A percentile compares a stretch with the other conserved stretches of the same genome.
These are phyloP conservation scores for Carposina sasakii DNA, from an alignment of 1,140 invertebrate genomes.

Conservation along the genomic window DNA sequence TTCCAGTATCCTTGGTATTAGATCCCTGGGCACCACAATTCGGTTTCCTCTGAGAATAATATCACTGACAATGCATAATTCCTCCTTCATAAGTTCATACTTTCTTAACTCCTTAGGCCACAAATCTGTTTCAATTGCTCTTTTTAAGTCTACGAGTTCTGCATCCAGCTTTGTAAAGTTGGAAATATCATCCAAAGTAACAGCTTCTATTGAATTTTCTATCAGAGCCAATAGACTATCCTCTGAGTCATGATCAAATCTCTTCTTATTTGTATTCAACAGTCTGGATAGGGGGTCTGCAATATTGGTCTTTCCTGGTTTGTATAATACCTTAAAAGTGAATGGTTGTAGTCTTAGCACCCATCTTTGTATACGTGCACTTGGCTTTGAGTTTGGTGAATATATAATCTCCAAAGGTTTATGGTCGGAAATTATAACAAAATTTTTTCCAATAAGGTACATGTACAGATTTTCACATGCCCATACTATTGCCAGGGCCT, in stretches of 20 bases:
- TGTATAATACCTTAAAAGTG: constrained; percentile 5
- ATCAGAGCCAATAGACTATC: not conserved
- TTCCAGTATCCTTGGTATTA: constrained; percentile 23
- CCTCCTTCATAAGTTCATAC: constrained; percentile 6
- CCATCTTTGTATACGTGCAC: constrained; percentile 5
- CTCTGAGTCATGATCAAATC: not conserved
- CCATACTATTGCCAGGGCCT: constrained; percentile 3
- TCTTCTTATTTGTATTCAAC: not conserved
- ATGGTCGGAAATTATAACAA: constrained; percentile 5
- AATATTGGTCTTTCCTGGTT: constrained; percentile 7
- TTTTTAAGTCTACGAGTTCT: not conserved
- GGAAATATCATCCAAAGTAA: not conserved
- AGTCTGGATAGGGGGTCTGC: not conserved
- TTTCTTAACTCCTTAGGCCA: not conserved
- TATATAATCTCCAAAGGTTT: constrained; percentile 7
- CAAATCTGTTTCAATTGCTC: not conserved
- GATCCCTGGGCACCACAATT: constrained; percentile 22
- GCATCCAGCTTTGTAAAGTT: not conserved
- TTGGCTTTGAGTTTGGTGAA: constrained; percentile 1
- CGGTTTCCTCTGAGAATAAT: constrained; percentile 17
- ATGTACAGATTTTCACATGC: constrained; percentile 7
- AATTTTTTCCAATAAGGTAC: constrained; percentile 3
- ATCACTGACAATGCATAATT: not conserved
- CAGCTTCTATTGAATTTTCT: not conserved
- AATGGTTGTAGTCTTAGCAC: constrained; percentile 4